Conservation (phyloP, 2,113 vertebrate genomes). For the Sitta europaea region DNA sequence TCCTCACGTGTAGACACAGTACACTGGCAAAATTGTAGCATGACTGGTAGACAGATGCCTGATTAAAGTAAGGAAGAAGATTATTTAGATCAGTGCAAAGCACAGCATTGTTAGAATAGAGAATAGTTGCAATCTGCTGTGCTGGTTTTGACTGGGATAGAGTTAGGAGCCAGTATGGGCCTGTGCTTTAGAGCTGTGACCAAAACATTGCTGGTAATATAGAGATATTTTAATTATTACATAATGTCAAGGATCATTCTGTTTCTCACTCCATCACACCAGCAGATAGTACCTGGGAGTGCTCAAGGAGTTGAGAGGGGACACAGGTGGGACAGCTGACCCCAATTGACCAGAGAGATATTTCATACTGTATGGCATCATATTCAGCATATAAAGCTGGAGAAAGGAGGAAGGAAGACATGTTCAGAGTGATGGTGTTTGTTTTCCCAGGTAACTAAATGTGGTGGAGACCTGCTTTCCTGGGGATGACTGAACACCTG, state of each 20-base stretch:
- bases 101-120: neutral
- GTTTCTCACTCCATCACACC: accelerated
- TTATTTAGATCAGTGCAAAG: neutral
- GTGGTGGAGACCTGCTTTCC: neutral
- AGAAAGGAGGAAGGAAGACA: neutral
- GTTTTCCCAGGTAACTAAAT: neutral
- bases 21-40: neutral
- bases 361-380: neutral
- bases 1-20: neutral
- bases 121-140: neutral
- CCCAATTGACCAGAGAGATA: neutral
- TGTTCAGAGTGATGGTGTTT: neutral
- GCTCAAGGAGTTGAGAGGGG: neutral
- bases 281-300: neutral
- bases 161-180: neutral
- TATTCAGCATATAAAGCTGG: neutral
- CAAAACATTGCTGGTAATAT: neutral
- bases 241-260: neutral
- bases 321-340: neutral
- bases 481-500: neutral
- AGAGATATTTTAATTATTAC: neutral
- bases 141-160: neutral
- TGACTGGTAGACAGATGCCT: neutral
- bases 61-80: neutral
- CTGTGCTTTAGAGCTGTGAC: neutral